Conservation (phyloP, 1,140 invertebrate species). For the Chironomus striatipennis region DNA sequence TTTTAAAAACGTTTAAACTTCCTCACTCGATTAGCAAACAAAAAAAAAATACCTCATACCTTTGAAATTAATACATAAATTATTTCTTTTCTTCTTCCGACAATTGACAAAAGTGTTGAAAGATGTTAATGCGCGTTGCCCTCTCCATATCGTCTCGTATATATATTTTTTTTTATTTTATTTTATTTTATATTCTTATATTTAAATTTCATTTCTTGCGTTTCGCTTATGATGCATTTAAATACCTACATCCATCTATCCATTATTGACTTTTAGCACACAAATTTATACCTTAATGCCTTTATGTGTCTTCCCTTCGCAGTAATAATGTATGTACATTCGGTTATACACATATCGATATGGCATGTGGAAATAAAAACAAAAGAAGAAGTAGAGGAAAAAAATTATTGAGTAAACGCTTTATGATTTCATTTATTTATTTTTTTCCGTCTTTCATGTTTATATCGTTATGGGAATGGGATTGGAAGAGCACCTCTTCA, state of each 20-base stretch:
- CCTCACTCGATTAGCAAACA: background rate
- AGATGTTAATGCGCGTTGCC: conserved; percentile 11
- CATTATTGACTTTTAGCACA: conserved; percentile 21
- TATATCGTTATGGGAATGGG: background rate
- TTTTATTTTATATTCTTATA: too few species aligned
- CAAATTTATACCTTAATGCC: background rate
- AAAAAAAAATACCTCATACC: background rate
- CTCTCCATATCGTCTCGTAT: background rate
- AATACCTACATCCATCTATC: background rate
- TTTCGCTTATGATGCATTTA: background rate
- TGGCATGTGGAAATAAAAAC: too few species aligned
- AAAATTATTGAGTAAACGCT: conserved; percentile 22
- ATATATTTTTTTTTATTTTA: too few species aligned
- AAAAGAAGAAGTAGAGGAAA: conserved; percentile 4
- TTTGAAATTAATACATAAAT: background rate
- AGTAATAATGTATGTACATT: background rate
- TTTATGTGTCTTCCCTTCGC: conserved; percentile 5
- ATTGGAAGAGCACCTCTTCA: too few species aligned
- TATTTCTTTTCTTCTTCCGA: background rate
- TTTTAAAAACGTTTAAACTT: background rate
- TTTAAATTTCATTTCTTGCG: too few species aligned
- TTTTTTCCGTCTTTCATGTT: conserved; percentile 7
- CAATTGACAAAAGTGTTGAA: background rate
- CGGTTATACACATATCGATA: too few species aligned
- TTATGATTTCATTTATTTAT: background rate